phyloP scores from a whole-genome alignment of 2,797 vertebrate genomes.

The Serranus cabrilla region DNA sequence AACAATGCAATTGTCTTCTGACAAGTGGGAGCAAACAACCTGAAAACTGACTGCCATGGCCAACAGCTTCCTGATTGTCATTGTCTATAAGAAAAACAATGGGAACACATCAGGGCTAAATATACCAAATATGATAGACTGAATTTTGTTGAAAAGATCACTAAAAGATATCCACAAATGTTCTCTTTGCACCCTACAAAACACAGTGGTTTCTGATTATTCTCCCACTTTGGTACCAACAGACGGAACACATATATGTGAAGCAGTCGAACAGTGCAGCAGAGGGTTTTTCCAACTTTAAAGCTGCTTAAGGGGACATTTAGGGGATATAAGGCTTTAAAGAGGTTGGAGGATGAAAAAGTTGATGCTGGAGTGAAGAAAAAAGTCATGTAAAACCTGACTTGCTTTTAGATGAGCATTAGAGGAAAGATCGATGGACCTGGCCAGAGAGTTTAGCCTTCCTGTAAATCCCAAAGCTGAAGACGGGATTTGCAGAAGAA shows the following conservation, averaged over 20 bases:
- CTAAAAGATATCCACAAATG: too few relatives aligned
- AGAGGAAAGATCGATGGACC: conserved; percentile 29
- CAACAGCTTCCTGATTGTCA: too few relatives aligned
- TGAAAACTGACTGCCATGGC: too few relatives aligned
- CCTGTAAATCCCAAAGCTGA: conserved; percentile 43
- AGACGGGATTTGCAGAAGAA: conserved; percentile 28
- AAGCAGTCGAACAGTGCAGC: neutral
- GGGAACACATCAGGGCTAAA: too few relatives aligned
- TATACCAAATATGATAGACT: too few relatives aligned
- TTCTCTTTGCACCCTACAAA: too few relatives aligned
- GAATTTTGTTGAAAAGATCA: too few relatives aligned
- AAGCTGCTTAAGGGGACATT: conserved; percentile 9
- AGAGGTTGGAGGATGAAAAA: neutral
- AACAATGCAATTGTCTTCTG: too few relatives aligned
- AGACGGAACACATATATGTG: neutral
- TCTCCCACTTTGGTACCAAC: neutral
- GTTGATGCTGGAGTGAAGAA: neutral
- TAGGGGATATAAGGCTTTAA: conserved; percentile 7
- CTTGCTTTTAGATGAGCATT: conserved; percentile 33
- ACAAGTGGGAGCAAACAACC: too few relatives aligned
- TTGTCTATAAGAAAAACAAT: too few relatives aligned
- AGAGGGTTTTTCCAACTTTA: neutral
- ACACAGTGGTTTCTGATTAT: too few relatives aligned
- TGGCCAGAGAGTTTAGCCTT: conserved; percentile 30
- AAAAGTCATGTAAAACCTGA: conserved; percentile 26